Evolutionary conservation across 2,888 invertebrate genomes (phyloP), one percentile per base, ranked within the genome.

Genomic region (Phymatocera aterrima): DNA sequence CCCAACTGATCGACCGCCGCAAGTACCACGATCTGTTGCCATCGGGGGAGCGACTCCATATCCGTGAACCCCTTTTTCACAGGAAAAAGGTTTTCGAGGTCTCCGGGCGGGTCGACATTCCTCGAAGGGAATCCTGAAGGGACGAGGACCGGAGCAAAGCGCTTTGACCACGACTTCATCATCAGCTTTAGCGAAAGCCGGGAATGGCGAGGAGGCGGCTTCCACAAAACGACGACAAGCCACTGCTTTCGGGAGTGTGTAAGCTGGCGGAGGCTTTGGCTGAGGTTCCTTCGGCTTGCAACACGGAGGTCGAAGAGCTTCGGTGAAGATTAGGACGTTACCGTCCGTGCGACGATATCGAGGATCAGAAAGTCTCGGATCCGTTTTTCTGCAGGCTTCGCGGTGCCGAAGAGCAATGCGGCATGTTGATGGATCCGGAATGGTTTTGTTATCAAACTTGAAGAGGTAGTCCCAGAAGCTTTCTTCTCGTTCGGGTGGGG

Each of bases 311-410:
- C 75, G 78, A 0, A 57, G 61, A 0, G 54, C 18, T 74, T 81
- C 80, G 18, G 80, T 83, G 54, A 79, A 84, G 1, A 85, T 1
- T 5, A 83, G 64, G 15, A 83, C 82, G 40, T 84, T 83, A 3
- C 85, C 83, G 3, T 57, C 3, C 0, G 84, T 86, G 0, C 15
- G 8, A 6, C 77, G n/a, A 78, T 84, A 85, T 3, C 84, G 77
- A 0, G 83, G 74, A 79, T 87, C 87, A 0, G 28, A 4, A 1
- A 86, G 64, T 21, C 84, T 82, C 1, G 83, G 79, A 81, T 84
- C 83, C 5, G 77, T 18, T 3, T 78, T 61, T 8, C 72, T 72
- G 72, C 72, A 72, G 4, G 51, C 72, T 18, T 72, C 72, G 6
- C 31, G 48, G 51, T 51, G 48, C 34, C 31, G 51, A 18, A 12